Evolutionary conservation across 2,113 vertebrate species (phyloP).

Genomic region (mouse (Mus musculus)): DNA sequence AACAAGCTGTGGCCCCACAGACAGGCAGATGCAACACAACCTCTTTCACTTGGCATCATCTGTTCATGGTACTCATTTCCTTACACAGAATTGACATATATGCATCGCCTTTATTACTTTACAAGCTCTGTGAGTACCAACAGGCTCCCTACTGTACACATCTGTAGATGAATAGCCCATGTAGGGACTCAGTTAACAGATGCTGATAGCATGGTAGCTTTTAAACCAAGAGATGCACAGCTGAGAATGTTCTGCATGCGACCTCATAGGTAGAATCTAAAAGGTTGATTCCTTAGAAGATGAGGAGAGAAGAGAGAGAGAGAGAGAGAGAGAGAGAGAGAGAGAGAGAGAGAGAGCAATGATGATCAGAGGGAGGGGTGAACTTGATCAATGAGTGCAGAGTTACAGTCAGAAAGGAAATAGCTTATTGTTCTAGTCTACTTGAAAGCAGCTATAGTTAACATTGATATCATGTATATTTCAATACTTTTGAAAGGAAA

Average conservation of each 20-base stretch:
- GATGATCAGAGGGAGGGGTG: not conserved
- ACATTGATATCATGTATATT: not conserved
- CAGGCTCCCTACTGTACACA: not conserved
- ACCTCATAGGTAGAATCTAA: not conserved
- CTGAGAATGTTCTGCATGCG: not conserved
- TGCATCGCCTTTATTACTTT: not conserved
- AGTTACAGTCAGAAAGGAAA: not conserved
- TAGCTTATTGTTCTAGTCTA: not conserved
- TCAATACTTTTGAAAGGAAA: not conserved
- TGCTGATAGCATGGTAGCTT: not conserved
- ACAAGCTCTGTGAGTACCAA: not conserved
- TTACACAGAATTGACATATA: not conserved
- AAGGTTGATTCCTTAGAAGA: not conserved
- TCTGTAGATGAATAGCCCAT: not conserved
- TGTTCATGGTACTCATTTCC: not conserved
- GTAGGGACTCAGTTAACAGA: not conserved
- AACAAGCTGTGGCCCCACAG: not conserved
- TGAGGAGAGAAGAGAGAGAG: not conserved
- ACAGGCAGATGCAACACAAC: not conserved
- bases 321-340: too few relatives aligned
- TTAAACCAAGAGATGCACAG: not conserved
- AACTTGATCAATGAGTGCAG: not conserved
- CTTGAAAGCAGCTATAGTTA: not conserved
- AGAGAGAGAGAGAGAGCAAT: not conserved
- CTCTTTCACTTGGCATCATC: not conserved